Evolutionary conservation across 2,113 vertebrate species (phyloP).

Genomic region (Rhinolophus ferrumequinum): DNA sequence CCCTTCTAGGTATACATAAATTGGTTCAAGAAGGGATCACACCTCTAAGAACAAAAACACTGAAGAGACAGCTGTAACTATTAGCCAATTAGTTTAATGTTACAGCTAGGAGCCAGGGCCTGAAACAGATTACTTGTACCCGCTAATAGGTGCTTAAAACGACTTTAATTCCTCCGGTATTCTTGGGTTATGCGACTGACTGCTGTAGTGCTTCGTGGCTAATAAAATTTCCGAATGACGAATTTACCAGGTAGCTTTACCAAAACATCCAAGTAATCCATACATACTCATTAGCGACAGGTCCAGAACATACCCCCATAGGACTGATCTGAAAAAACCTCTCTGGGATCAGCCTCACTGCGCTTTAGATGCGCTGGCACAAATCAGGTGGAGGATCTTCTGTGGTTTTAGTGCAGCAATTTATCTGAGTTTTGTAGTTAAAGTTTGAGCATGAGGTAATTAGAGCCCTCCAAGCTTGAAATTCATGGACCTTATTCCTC

Average conservation of each 20-base stretch:
- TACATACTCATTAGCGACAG: conserved; percentile 79
- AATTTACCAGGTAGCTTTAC: conserved; percentile 84
- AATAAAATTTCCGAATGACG: conserved; percentile 85
- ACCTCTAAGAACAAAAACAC: conserved; percentile 76
- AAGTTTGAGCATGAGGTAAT: conserved; percentile 84
- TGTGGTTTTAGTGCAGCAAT: conserved; percentile 82
- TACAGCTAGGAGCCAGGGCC: conserved; percentile 66
- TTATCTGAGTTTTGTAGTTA: conserved; percentile 85
- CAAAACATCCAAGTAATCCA: conserved; percentile 85
- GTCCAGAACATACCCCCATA: conserved; percentile 70
- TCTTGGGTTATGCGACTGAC: conserved; percentile 68
- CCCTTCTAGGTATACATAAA: conserved; percentile 79
- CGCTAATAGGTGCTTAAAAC: conserved; percentile 74
- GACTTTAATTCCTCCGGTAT: conserved; percentile 76
- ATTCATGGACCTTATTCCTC: conserved; percentile 76
- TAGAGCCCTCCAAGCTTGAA: conserved; percentile 84
- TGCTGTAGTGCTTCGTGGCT: conserved; percentile 70
- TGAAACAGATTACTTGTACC: conserved; percentile 79
- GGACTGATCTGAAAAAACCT: conserved; percentile 76
- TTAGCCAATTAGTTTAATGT: conserved; percentile 85
- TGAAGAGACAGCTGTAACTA: conserved; percentile 81
- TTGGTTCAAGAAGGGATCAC: conserved; percentile 82
- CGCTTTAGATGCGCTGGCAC: conserved; percentile 77
- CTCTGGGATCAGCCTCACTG: conserved; percentile 78
- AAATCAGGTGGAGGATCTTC: conserved; percentile 79